Base-by-base conservation (phyloP, 2,888 invertebrate genomes). In the Cheilosia scutellata region DNA sequence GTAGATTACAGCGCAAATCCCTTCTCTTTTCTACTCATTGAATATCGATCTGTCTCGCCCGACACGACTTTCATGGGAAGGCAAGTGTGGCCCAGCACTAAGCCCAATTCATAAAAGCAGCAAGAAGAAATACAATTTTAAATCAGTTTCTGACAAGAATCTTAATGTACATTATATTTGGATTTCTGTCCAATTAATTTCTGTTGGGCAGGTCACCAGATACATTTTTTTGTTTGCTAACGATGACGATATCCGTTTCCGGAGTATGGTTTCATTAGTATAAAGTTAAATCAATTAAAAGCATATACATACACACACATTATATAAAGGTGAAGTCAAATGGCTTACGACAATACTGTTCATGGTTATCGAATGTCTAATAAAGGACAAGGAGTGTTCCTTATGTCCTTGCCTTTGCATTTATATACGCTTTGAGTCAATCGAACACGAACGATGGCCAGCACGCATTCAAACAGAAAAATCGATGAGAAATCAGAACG, bases 351-450 rank as follows among this genome's bases (percentile, higher is more conserved):
- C n/a, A n/a, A n/a, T n/a, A n/a, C n/a, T n/a, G n/a, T n/a, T n/a
- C n/a, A n/a, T n/a, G 27, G 31, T 58, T 74, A 83, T 78, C 68
- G 60, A 57, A 74, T 72, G 31, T 63, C 62, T 51, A 70, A 83
- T 78, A 49, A 37, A 70, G 51, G 9, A 37, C 11, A 37, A 37
- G 37, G 37, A 37, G 37, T 37, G 37, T 37, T 11, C 37, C 37
- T 37, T 37, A 51, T 79, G 74, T 68, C 49, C 62, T 47, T 60
- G 47, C 20, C 71, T 55, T 78, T 16, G 37, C 29, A 44, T 60
- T 82, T 53, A 20, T 53, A 20, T 20, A 4, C 9, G 13, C 25
- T 33, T 47, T 20, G 63, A 55, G 62, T 55, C 37, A 47, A 68
- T 20, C 40, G 9, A 68, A 62, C 51, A 68, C 68, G 53, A 68